Conservation (phyloP, 2,888 invertebrate species). For the Agonopterix alstromeriana region DNA sequence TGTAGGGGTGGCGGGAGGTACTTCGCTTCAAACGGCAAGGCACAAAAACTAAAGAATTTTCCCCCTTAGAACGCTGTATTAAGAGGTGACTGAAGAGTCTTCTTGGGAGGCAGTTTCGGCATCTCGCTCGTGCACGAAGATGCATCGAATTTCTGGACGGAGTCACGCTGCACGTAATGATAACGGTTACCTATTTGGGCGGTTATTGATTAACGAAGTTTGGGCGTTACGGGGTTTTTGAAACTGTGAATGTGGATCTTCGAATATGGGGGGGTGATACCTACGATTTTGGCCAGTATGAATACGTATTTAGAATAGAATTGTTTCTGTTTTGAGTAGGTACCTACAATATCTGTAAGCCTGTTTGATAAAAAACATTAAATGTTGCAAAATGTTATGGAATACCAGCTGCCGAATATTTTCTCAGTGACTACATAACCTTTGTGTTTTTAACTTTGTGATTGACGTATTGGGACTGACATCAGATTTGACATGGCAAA, state of each 20-base stretch:
- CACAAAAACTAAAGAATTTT: too few species aligned
- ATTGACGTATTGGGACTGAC: too few species aligned
- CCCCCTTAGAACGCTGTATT: too few species aligned
- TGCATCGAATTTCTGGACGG: slow-evolving; percentile 70
- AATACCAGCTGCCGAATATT: too few species aligned
- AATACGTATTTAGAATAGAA: slow-evolving; percentile 39
- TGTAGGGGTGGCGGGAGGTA: slow-evolving; percentile 35
- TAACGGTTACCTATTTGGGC: slow-evolving; percentile 36
- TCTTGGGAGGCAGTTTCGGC: slow-evolving; percentile 22
- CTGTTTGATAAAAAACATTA: too few species aligned
- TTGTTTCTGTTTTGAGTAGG: neutral
- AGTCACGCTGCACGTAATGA: slow-evolving; percentile 61
- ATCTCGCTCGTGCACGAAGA: slow-evolving; percentile 67
- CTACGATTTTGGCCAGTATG: slow-evolving; percentile 13
- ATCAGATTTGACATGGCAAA: too few species aligned
- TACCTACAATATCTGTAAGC: too few species aligned
- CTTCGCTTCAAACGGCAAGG: too few species aligned
- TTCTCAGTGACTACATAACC: too few species aligned
- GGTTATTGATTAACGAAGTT: neutral
- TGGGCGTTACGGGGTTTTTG: neutral
- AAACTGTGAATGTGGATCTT: neutral
- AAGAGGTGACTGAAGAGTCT: too few species aligned
- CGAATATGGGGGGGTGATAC: slow-evolving; percentile 17
- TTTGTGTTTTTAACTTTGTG: too few species aligned
- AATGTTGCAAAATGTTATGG: too few species aligned